Evolutionary conservation across 53 echinoderm and acorn worm species (phyloP).

Genomic region (Astropecten irregularis): DNA sequence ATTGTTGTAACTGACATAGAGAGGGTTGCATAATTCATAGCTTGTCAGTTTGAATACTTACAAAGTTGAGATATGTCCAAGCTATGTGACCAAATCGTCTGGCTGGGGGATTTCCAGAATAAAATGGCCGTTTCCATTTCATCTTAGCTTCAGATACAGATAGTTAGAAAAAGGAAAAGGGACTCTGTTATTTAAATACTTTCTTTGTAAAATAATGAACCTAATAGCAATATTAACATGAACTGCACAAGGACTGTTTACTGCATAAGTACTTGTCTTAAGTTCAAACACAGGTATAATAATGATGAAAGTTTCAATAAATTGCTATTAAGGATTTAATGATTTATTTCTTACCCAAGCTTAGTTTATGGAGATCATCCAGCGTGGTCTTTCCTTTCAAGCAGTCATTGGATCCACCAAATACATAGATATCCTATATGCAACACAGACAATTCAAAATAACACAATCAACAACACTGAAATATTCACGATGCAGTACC

Average conservation of each 20-base stretch:
- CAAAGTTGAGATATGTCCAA: slow-evolving; percentile 57
- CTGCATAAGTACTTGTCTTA: too few species aligned
- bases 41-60: slow-evolving; percentile 25
- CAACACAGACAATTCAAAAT: neutral
- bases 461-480: neutral
- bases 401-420: slow-evolving; percentile 71
- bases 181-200: too few species aligned
- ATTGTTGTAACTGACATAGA: too few species aligned
- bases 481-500: neutral
- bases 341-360: slow-evolving; percentile 55
- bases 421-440: slow-evolving; percentile 67
- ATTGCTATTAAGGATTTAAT: too few species aligned
- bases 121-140: slow-evolving; percentile 79
- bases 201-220: too few species aligned
- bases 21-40: too few species aligned
- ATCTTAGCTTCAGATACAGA: slow-evolving; percentile 38
- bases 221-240: too few species aligned
- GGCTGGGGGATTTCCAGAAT: slow-evolving; percentile 58
- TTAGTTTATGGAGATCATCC: slow-evolving; percentile 70
- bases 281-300: too few species aligned
- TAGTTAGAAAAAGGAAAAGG: too few species aligned
- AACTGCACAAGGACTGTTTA: too few species aligned
- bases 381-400: slow-evolving; percentile 51
- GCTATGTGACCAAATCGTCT: slow-evolving; percentile 70
- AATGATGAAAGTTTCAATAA: too few species aligned